phyloP scores from a whole-genome alignment of 2,888 invertebrate species.

The Halocaridina rubra region DNA sequence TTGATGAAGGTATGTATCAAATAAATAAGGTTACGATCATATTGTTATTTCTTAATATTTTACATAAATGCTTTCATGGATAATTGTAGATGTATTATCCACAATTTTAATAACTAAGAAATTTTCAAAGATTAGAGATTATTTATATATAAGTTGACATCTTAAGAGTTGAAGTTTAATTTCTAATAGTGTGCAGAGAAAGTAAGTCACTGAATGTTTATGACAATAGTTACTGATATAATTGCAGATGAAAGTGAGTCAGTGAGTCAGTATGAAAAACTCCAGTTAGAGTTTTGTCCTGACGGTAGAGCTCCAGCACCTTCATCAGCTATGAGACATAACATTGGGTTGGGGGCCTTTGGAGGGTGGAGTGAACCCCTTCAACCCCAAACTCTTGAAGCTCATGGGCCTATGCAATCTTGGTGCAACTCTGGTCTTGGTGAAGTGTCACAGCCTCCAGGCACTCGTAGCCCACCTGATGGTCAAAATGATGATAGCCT shows the following conservation, averaged over 20 bases:
- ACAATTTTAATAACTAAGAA: too few relatives aligned
- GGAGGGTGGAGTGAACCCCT: constrained; percentile 59
- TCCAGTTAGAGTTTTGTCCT: constrained; percentile 55
- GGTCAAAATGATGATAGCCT: constrained; percentile 53
- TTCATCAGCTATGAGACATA: constrained; percentile 4
- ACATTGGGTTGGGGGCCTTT: constrained; percentile 34
- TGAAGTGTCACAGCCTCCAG: constrained; percentile 30
- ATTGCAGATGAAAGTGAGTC: constrained; percentile 61
- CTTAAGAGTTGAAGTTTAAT: too few relatives aligned
- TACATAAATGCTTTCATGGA: too few relatives aligned
- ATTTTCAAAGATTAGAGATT: too few relatives aligned
- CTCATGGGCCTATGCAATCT: not conserved
- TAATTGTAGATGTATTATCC: too few relatives aligned
- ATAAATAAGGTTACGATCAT: too few relatives aligned
- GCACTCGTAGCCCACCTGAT: constrained; percentile 52
- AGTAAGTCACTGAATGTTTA: too few relatives aligned
- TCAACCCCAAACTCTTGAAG: constrained; percentile 21
- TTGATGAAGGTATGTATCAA: constrained; percentile 76
- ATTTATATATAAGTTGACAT: too few relatives aligned
- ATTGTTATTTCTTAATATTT: too few relatives aligned
- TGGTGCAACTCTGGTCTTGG: constrained; percentile 14
- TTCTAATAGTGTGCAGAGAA: too few relatives aligned
- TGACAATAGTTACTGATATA: too few relatives aligned
- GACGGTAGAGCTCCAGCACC: constrained; percentile 24
- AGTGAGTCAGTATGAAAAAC: constrained; percentile 52